A percentile compares a stretch with the other conserved stretches of the same genome.
These are phyloP conservation scores for Octodonta nipae DNA, from an alignment of 2,888 invertebrate species.

Conservation along the genomic window DNA sequence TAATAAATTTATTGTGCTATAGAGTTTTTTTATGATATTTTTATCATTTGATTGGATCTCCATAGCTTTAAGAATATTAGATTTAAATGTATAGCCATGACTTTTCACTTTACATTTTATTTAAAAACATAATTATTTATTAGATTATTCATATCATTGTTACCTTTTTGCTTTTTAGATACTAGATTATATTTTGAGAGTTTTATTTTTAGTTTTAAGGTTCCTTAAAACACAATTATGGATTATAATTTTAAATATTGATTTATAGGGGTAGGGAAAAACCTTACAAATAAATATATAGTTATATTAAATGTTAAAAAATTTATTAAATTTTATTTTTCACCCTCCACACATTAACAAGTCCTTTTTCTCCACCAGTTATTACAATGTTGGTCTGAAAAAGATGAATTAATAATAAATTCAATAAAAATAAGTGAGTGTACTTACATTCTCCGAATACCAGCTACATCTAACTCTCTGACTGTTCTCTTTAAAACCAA, in stretches of 20 bases:
- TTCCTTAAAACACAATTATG: constrained; percentile 3
- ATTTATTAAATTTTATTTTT: constrained; percentile 10
- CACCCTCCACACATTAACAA: constrained; percentile 50
- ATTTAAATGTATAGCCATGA: too few species aligned
- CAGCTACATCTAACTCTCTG: constrained; percentile 60
- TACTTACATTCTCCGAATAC: constrained; percentile 47
- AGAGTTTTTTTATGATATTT: too few species aligned
- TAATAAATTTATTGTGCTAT: too few species aligned
- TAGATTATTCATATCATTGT: neutral
- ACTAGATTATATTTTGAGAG: neutral
- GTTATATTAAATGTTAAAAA: constrained; percentile 17
- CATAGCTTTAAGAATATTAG: too few species aligned
- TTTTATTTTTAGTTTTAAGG: constrained; percentile 6
- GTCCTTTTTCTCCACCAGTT: constrained; percentile 61
- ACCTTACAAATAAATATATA: constrained; percentile 8
- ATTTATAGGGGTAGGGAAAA: constrained; percentile 12
- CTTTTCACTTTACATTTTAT: too few species aligned
- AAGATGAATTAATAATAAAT: too few species aligned
- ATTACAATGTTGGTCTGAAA: constrained; percentile 47
- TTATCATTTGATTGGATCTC: too few species aligned
- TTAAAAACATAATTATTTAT: neutral
- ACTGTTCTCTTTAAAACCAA: constrained; percentile 48
- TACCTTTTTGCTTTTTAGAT: neutral
- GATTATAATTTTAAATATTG: too few species aligned
- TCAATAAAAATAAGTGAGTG: too few species aligned